Percentiles rank a stretch among this genome's conserved stretches.
phyloP scores from a whole-genome alignment of 1,140 invertebrate genomes.

The Drosophila mojavensis region DNA sequence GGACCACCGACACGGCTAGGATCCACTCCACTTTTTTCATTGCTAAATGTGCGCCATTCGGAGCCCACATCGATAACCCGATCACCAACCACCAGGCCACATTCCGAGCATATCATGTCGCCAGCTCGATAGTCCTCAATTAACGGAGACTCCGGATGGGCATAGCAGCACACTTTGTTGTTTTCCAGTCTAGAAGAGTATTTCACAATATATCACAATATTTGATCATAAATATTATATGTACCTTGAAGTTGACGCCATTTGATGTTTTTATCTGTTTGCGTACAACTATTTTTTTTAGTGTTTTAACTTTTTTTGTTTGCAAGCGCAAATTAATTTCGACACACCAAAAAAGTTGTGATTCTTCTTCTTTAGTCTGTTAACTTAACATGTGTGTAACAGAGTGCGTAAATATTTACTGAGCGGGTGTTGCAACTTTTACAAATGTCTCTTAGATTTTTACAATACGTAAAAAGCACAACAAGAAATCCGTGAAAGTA shows the following conservation, averaged over 20 bases:
- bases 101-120: slow-evolving; percentile 99
- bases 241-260: slow-evolving; percentile 74
- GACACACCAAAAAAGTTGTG: slow-evolving; percentile 11
- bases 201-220: too few relatives aligned
- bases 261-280: slow-evolving; percentile 44
- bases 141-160: slow-evolving; percentile 97
- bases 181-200: slow-evolving; percentile 70
- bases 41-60: slow-evolving; percentile 99
- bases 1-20: slow-evolving; percentile 99
- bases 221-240: background rate
- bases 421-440: background rate
- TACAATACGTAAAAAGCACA: too few relatives aligned
- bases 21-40: slow-evolving; percentile 98
- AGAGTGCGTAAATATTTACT: background rate
- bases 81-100: slow-evolving; percentile 99
- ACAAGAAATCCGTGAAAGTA: too few relatives aligned
- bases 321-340: slow-evolving; percentile 25
- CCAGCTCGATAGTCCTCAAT: slow-evolving; percentile 99
- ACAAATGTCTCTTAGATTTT: too few relatives aligned
- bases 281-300: slow-evolving; percentile 26
- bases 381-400: slow-evolving; percentile 8
- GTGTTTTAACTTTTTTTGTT: background rate
- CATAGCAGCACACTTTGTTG: slow-evolving; percentile 94
- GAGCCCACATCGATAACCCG: slow-evolving; percentile 99
- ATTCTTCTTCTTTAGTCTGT: slow-evolving; percentile 14